Conservation (phyloP, 2,888 invertebrate species). For the Leuctra nigra region DNA sequence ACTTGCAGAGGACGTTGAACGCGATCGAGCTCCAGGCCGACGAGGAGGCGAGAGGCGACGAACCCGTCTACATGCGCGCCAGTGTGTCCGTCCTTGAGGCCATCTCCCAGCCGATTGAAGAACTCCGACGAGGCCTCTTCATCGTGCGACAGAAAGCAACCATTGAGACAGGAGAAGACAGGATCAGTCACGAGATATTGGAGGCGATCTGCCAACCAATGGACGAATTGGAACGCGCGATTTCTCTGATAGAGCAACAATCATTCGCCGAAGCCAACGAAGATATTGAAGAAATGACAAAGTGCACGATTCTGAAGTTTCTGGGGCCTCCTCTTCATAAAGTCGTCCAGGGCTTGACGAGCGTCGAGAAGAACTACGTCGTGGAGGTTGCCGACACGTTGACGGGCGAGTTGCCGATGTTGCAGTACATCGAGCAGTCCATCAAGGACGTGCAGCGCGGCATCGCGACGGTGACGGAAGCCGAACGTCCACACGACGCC, state of each 20-base stretch:
- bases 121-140: constrained; percentile 42
- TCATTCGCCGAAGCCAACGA: constrained; percentile 13
- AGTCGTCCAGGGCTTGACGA: constrained; percentile 16
- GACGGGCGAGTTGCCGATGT: constrained; percentile 28
- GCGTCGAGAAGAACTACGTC: constrained; percentile 16
- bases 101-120: constrained; percentile 47
- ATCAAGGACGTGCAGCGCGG: constrained; percentile 35
- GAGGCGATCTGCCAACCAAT: constrained; percentile 16
- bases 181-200: constrained; percentile 2
- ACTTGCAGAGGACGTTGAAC: constrained; percentile 56
- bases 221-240: constrained; percentile 7
- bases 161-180: constrained; percentile 33
- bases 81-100: constrained; percentile 59
- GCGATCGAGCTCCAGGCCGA: constrained; percentile 63
- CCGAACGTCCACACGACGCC: background rate
- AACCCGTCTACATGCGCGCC: constrained; percentile 60
- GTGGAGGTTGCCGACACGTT: background rate
- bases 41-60: constrained; percentile 54
- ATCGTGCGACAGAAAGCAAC: constrained; percentile 41
- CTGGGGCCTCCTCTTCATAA: constrained; percentile 17
- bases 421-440: constrained; percentile 43
- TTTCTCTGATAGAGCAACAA: constrained; percentile 22
- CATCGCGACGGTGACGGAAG: constrained; percentile 6
- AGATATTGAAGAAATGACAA: constrained; percentile 9
- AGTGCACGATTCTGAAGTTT: constrained; percentile 15